phyloP scores from a whole-genome alignment of 2,113 vertebrate species.

The Vombatus ursinus region DNA sequence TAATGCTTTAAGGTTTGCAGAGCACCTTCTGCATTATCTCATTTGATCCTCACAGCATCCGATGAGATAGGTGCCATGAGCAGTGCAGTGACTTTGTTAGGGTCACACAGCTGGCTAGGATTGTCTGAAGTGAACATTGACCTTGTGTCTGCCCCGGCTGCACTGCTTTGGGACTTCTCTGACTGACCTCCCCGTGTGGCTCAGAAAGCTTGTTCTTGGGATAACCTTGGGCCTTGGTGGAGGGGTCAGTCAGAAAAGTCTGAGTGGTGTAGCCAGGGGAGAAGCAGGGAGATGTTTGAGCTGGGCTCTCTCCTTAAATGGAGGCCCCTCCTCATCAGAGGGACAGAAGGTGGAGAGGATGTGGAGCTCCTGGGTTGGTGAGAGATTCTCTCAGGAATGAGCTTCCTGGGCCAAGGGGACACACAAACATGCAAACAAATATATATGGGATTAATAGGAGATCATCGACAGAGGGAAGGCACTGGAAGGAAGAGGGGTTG shows the following conservation, averaged over 20 bases:
- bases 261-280: neutral
- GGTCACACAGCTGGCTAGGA: too few relatives aligned
- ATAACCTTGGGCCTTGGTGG: neutral
- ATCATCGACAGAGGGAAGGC: too few relatives aligned
- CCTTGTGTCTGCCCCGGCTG: neutral
- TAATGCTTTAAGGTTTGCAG: too few relatives aligned
- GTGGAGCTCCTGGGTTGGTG: too few relatives aligned
- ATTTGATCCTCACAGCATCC: neutral
- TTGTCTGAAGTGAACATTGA: neutral
- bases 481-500: too few relatives aligned
- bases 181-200: neutral
- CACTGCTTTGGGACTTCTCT: too few relatives aligned
- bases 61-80: neutral
- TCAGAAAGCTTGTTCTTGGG: neutral
- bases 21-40: too few relatives aligned
- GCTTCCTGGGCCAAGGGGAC: neutral
- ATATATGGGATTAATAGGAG: too few relatives aligned
- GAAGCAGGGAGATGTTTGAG: neutral
- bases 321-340: neutral
- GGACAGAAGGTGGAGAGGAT: too few relatives aligned
- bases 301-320: neutral
- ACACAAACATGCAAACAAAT: neutral
- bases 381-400: too few relatives aligned
- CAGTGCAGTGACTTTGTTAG: neutral
- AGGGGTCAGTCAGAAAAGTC: neutral